Evolutionary conservation across 2,113 vertebrate species (phyloP), one percentile per base, ranked within the genome.

Genomic region (Phocoena phocoena): DNA sequence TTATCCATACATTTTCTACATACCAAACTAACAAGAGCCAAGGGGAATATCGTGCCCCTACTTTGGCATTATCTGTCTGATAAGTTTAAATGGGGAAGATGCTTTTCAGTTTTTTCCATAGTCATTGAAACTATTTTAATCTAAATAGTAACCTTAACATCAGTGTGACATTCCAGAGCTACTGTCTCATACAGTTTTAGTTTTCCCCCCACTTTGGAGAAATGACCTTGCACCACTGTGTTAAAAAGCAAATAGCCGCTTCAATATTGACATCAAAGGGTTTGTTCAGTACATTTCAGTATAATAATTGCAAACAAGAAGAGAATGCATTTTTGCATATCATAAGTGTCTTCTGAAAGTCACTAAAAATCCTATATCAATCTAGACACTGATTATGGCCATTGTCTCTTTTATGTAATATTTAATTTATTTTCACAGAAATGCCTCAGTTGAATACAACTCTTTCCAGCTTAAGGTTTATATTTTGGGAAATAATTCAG

Each of bases 11-110:
- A 1, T 92, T 50, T 92, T 98, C 83, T 97, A 44, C n/a, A 82
- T 94, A 77, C 12, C 33, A 79, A 11, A 62, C 33, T 97, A 74
- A 90, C 93, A 26, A 97, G 17, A 90, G 95, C n/a, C n/a, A 20
- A 71, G 79, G 31, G 53, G 41, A 58, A 94, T 83, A 36, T 65
- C 44, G 13, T 94, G 33, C 60, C n/a, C 47, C 20, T 47, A 2
- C 21, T 92, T 94, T 94, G 67, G 26, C 21, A 71, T 95, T 91
- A 93, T 67, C 86, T 95, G 0, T 60, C 44, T 96, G 93, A 98
- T 95, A 96, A 96, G 38, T 67, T 84, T 63, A 96, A 97, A 20
- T 58, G 31, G 47, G 53, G 70, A 95, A 95, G 97, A 70, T 90
- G 4, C 10, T 84, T 97, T 97, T 85, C 8, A 88, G 55, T 88